Conservation (phyloP, 2,888 invertebrate genomes). For the Trissoscelio sp. region DNA sequence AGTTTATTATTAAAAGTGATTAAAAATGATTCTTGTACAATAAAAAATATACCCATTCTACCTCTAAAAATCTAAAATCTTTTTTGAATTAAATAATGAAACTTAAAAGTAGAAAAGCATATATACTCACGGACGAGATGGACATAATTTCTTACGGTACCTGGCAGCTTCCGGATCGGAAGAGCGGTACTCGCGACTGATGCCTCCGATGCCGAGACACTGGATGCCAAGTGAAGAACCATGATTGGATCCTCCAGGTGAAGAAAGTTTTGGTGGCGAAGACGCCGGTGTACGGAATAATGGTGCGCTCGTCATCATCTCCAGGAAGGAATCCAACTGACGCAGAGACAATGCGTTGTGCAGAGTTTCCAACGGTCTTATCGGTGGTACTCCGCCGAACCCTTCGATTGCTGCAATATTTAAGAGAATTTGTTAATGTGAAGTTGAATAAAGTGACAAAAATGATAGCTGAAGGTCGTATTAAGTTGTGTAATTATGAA, state of each 20-base stretch:
- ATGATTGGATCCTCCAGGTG: slow-evolving; percentile 82
- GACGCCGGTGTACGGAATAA: slow-evolving; percentile 90
- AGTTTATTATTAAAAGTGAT: background rate
- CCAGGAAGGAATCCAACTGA: slow-evolving; percentile 95
- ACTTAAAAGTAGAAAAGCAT: slow-evolving; percentile 45
- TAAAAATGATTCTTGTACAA: too few species aligned
- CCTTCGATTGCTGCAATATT: slow-evolving; percentile 88
- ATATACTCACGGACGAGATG: slow-evolving; percentile 73
- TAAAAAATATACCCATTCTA: too few species aligned
- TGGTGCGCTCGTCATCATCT: slow-evolving; percentile 91
- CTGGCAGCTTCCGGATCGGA: slow-evolving; percentile 80
- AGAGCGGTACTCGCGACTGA: slow-evolving; percentile 77
- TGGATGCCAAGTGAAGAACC: slow-evolving; percentile 74
- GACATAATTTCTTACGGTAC: slow-evolving; percentile 76
- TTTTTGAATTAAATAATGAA: background rate
- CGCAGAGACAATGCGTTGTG: slow-evolving; percentile 97
- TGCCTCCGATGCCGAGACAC: slow-evolving; percentile 75
- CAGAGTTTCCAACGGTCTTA: slow-evolving; percentile 97
- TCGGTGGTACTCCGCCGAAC: slow-evolving; percentile 96
- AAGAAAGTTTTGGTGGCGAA: slow-evolving; percentile 88
- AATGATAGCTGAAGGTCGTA: slow-evolving; percentile 14
- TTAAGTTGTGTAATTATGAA: slow-evolving; percentile 3
- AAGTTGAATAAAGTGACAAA: background rate
- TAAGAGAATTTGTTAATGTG: background rate
- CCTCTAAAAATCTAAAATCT: too few species aligned